These are phyloP conservation scores for Pteropus rufus DNA, from an alignment of 2,797 vertebrate genomes.

Conservation along the genomic window DNA sequence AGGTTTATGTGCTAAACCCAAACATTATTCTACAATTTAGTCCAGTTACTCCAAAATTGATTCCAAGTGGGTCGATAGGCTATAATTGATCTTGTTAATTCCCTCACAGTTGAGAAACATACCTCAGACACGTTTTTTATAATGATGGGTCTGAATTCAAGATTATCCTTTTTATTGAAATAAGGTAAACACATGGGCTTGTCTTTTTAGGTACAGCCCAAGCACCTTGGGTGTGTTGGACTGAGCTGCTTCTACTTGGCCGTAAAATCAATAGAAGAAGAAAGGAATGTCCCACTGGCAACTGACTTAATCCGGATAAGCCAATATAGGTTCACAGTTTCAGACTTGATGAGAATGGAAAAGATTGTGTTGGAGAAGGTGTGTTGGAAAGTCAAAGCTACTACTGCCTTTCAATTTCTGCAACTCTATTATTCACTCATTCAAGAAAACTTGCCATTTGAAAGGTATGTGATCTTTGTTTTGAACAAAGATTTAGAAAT, in stretches of 20 bases:
- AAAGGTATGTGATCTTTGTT: constrained; percentile 84
- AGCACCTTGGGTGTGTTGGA: constrained; percentile 95
- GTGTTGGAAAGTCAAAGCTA: constrained; percentile 92
- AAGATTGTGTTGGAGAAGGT: constrained; percentile 96
- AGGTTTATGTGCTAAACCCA: not conserved
- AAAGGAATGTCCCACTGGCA: constrained; percentile 93
- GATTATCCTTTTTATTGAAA: not conserved
- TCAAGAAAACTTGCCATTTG: constrained; percentile 86
- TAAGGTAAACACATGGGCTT: not conserved
- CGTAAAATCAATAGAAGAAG: constrained; percentile 92
- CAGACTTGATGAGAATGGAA: constrained; percentile 98
- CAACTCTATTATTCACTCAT: constrained; percentile 89
- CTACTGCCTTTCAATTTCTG: constrained; percentile 93
- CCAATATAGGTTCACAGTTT: constrained; percentile 95
- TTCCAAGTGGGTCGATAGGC: not conserved
- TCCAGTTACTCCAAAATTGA: not conserved
- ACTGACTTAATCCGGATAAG: constrained; percentile 95
- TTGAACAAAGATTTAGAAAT: not conserved
- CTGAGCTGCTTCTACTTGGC: constrained; percentile 97
- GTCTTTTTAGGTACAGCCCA: constrained; percentile 91
- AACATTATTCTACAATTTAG: not conserved
- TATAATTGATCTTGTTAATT: not conserved
- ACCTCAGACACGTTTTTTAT: not conserved
- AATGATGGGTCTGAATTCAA: not conserved
- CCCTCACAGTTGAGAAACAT: not conserved